These are phyloP conservation scores for Brotogeris chrysoptera DNA, from an alignment of 2,797 vertebrate species.

Conservation along the genomic window DNA sequence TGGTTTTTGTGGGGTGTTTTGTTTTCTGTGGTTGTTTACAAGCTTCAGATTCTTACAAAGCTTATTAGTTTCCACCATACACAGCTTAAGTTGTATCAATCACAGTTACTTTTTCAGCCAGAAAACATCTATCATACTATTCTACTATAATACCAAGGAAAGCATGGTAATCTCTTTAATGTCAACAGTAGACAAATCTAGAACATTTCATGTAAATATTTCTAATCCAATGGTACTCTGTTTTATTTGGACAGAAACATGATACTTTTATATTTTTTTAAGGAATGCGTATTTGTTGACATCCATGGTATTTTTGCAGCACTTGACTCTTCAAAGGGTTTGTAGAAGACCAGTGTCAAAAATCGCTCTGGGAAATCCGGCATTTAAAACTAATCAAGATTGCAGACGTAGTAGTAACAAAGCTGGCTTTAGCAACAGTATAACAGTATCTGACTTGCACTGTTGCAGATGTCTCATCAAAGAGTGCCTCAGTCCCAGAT, in stretches of 20 bases:
- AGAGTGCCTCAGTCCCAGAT: conserved; percentile 88
- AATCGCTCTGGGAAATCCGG: background rate
- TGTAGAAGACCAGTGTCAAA: background rate
- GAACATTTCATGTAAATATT: background rate
- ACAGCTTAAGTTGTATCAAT: background rate
- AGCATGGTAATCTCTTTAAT: background rate
- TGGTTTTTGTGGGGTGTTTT: too few relatives aligned
- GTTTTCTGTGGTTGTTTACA: background rate
- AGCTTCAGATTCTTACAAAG: background rate
- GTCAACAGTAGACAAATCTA: background rate
- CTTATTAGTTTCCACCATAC: background rate
- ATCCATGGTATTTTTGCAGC: background rate
- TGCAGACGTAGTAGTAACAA: background rate
- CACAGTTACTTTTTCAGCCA: background rate
- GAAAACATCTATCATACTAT: background rate
- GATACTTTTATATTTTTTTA: background rate
- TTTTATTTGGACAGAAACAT: background rate
- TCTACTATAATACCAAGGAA: background rate
- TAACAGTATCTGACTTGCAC: background rate
- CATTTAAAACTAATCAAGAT: background rate
- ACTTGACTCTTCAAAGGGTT: background rate
- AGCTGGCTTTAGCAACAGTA: background rate
- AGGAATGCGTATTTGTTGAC: background rate
- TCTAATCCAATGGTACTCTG: background rate
- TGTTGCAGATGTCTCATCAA: conserved; percentile 84